Conservation (phyloP, 2,888 invertebrate species). For the Tiphia femorata region DNA sequence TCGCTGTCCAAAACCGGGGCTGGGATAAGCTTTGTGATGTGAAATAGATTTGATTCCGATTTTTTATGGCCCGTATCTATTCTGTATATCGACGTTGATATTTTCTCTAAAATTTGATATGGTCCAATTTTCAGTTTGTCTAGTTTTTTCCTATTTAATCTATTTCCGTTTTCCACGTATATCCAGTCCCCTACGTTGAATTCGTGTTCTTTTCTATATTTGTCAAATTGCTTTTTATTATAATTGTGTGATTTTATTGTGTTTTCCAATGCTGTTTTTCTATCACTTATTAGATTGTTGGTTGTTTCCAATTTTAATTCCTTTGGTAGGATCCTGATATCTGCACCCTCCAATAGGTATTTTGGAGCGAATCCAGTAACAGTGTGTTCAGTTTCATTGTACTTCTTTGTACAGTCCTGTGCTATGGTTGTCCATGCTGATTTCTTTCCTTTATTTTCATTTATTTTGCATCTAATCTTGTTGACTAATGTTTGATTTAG, state of each 20-base stretch:
- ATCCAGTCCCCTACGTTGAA: too few relatives aligned
- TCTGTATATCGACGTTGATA: too few relatives aligned
- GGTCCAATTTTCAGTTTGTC: too few relatives aligned
- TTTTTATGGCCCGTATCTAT: too few relatives aligned
- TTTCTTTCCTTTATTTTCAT: constrained; percentile 18
- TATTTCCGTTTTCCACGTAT: too few relatives aligned
- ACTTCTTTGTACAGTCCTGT: constrained; percentile 35
- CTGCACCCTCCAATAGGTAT: constrained; percentile 36
- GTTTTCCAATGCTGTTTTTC: neutral
- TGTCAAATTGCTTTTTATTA: neutral
- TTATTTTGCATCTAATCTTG: constrained; percentile 29
- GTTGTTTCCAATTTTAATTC: neutral
- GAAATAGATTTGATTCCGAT: too few relatives aligned
- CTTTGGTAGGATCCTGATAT: neutral
- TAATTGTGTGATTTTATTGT: too few relatives aligned
- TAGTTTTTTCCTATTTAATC: too few relatives aligned
- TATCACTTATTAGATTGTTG: neutral
- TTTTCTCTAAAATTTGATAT: too few relatives aligned
- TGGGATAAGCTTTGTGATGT: too few relatives aligned
- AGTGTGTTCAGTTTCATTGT: constrained; percentile 48
- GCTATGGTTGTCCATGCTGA: constrained; percentile 25
- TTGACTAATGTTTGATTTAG: constrained; percentile 20
- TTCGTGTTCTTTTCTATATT: neutral
- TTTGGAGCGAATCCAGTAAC: constrained; percentile 43
- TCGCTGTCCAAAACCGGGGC: too few relatives aligned